A percentile compares a stretch with the other conserved stretches of the same genome.
phyloP scores from a whole-genome alignment of 2,797 vertebrate genomes.

The Glyptemys insculpta region DNA sequence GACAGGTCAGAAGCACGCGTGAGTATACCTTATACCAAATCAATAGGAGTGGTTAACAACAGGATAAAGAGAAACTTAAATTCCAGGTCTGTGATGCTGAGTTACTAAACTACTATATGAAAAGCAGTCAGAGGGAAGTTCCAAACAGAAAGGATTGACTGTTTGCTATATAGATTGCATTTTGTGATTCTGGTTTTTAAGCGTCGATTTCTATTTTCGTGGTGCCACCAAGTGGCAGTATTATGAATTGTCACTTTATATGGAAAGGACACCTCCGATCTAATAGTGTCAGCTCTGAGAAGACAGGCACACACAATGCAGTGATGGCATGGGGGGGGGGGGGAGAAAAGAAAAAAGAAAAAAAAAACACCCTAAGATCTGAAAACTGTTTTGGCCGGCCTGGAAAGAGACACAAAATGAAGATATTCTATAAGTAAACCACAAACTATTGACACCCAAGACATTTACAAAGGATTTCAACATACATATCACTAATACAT shows the following conservation, averaged over 20 bases:
- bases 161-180: neutral
- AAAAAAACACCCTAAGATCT: neutral
- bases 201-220: conserved; percentile 75
- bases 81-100: rapidly evolving
- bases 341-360: neutral
- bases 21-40: rapidly evolving
- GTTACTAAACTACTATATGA: neutral
- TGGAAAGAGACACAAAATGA: neutral
- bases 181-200: neutral
- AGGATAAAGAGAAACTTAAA: neutral
- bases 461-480: neutral
- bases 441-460: neutral
- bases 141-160: neutral
- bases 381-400: neutral
- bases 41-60: rapidly evolving
- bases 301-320: neutral
- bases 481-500: neutral
- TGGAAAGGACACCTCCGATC: neutral
- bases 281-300: rapidly evolving
- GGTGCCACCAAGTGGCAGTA: conserved; percentile 81
- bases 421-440: neutral
- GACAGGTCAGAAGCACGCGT: neutral
- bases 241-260: conserved; percentile 24
- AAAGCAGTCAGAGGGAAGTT: neutral
- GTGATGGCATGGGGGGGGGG: rapidly evolving